Evolutionary conservation across 2,797 vertebrate genomes (phyloP).

Genomic region (Sebastes diaconus): DNA sequence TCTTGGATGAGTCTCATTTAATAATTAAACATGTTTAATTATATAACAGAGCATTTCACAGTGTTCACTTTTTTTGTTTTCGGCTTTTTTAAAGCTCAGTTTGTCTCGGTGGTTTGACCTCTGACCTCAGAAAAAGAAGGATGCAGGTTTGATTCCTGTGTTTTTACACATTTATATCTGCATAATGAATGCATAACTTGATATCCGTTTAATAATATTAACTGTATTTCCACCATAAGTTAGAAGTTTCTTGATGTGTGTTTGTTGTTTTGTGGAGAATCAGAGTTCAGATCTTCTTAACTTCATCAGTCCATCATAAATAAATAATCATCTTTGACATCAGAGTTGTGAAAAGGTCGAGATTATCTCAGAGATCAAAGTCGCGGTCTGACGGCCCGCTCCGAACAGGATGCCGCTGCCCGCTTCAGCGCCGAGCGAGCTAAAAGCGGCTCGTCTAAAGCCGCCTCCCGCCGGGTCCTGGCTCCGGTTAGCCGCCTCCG

Average conservation of each 20-base stretch:
- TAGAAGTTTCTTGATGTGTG: no score
- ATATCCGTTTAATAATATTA: not conserved
- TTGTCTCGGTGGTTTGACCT: not conserved
- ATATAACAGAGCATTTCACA: not conserved
- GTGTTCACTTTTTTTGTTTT: not conserved
- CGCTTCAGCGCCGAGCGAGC: slow-evolving; percentile 19
- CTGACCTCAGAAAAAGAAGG: not conserved
- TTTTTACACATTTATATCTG: not conserved
- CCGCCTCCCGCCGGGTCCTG: slow-evolving; percentile 45
- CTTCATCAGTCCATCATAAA: not conserved
- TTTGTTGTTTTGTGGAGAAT: not conserved
- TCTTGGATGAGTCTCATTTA: not conserved
- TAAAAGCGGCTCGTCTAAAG: slow-evolving; percentile 58
- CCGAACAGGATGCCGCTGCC: slow-evolving; percentile 29
- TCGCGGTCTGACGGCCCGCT: not conserved
- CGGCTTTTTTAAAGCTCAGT: not conserved
- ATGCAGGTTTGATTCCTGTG: not conserved
- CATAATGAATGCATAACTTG: not conserved
- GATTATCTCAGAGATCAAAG: slow-evolving; percentile 45
- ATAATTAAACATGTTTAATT: not conserved
- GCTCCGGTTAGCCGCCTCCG: slow-evolving; percentile 42
- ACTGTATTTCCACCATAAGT: not conserved
- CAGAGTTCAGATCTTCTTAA: not conserved
- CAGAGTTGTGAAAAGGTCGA: not conserved
- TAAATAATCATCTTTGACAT: not conserved